Base-by-base conservation (phyloP, 2,113 vertebrate species). In the Periophthalmus modestus region DNA sequence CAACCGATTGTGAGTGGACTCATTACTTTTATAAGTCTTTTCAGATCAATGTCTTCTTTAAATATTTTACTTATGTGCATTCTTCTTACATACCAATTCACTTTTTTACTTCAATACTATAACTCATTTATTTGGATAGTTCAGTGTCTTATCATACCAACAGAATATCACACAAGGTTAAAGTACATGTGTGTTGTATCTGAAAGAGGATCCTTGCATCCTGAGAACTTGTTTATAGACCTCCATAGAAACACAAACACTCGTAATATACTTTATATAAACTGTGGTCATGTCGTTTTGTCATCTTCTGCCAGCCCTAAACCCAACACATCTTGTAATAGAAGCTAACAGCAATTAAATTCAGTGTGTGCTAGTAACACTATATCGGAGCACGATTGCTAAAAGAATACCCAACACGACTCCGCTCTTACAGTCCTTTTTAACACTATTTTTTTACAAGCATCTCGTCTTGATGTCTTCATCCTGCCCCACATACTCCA, bases 391-490 rank as follows among this genome's bases (percentile, higher is more conserved):
- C 43, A 39, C 67, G 59, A 80, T 77, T 80, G 72, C 68, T 57
- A 19, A 79, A 68, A 65, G 62, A 58, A 71, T 43, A 21, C 68
- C 19, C 43, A 14, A n/a, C 66, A 48, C 68, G 71, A 75, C 73
- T 70, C 18, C 14, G 36, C 74, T 69, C 15, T 78, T 83, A 68
- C 81, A 9, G 55, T 81, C 55, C 72, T 55, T 43, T 72, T 61
- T 54, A 36, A 39, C 54, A 24, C 79, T 83, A 55, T 78, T 83
- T 86, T 83, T 85, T 81, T 81, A 83, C 76, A 73, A n/a, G 21
- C n/a, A 15, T n/a, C 54, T 78, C 73, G 19, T 75, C 72, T 79
- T 80, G 78, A 84, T 84, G 80, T 86, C 79, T 89, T 85, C 77
- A 89, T 88, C 73, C 74, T 4, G 6, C 76, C 62, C 78, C 69